Conservation (phyloP, 2,888 invertebrate genomes). For the Gymnocheta viridis region DNA sequence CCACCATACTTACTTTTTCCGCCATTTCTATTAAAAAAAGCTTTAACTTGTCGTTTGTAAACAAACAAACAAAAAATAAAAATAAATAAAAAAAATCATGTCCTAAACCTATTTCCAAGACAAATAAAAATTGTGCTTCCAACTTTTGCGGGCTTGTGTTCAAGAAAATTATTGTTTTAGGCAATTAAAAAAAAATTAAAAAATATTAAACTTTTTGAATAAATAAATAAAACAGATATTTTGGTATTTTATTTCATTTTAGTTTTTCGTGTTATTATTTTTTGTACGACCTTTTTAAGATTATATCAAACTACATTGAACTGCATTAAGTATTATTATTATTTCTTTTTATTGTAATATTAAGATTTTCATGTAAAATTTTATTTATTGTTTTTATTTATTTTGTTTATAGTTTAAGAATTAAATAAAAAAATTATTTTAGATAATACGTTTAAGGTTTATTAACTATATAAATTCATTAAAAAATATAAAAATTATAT, state of each 20-base stretch:
- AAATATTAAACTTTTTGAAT: conserved; percentile 18
- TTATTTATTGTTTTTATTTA: not conserved
- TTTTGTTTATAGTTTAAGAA: conserved; percentile 30
- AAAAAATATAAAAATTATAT: conserved; percentile 38
- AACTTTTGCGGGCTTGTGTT: conserved; percentile 52
- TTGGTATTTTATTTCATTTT: conserved; percentile 24
- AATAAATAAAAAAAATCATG: no score
- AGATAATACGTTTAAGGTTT: conserved; percentile 6
- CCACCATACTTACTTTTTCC: not conserved
- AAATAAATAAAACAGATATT: conserved; percentile 22
- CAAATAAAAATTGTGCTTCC: conserved; percentile 66
- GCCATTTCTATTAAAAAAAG: not conserved
- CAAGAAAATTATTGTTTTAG: not conserved
- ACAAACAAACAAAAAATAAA: no score
- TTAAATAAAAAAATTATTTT: conserved; percentile 18
- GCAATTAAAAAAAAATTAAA: not conserved
- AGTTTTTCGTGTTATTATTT: not conserved
- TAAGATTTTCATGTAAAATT: conserved; percentile 23
- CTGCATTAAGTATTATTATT: conserved; percentile 17
- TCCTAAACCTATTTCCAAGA: not conserved
- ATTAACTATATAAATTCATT: conserved; percentile 19
- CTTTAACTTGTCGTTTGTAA: not conserved
- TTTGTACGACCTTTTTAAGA: conserved; percentile 15
- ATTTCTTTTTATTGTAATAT: conserved; percentile 2
- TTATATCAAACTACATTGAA: conserved; percentile 43